These are phyloP conservation scores for Palythoa grandis DNA, from an alignment of 92 coral and sea anemone species.

Conservation along the genomic window DNA sequence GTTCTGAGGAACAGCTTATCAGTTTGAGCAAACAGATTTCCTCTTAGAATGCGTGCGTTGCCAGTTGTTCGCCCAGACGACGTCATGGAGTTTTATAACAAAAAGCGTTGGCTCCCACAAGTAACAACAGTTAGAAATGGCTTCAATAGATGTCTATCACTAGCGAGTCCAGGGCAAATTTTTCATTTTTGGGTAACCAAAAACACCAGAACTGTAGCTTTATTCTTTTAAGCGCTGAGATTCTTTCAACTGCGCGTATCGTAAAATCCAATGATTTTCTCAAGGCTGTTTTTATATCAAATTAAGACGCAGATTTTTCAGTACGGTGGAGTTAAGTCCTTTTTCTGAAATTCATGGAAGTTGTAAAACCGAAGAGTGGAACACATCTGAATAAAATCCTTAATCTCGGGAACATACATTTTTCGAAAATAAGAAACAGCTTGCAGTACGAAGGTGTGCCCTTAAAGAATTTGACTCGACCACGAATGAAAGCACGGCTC, in stretches of 20 bases:
- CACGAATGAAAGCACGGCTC: neutral
- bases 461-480: conserved; percentile 8
- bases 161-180: no score
- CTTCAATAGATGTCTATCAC: no score
- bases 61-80: no score
- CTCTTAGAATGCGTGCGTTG: neutral
- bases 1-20: neutral
- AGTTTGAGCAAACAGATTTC: neutral
- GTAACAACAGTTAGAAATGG: no score
- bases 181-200: no score
- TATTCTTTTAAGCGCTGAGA: no score
- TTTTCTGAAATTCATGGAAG: neutral
- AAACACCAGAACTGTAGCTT: no score
- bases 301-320: neutral
- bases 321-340: neutral
- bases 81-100: no score
- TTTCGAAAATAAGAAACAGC: neutral
- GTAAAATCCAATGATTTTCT: no score
- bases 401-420: neutral
- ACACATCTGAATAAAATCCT: neutral
- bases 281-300: neutral
- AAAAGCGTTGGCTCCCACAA: no score
- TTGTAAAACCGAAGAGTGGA: neutral
- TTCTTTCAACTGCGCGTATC: neutral
- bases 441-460: neutral